Conservation (phyloP, 2,113 vertebrate genomes). For the Leptodactylus fuscus region DNA sequence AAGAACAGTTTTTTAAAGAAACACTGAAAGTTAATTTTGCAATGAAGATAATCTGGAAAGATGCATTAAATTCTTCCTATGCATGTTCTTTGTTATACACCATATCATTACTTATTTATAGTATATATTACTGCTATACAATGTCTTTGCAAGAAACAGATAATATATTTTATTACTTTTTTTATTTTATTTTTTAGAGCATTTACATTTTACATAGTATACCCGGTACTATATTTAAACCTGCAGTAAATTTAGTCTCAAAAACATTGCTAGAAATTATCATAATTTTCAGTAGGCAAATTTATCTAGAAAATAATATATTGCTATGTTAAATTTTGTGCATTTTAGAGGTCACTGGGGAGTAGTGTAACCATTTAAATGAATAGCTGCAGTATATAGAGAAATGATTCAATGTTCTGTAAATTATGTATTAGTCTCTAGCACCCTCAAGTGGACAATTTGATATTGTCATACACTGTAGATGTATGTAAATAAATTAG, state of each 20-base stretch:
- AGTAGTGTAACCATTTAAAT: not conserved
- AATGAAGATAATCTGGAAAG: not conserved
- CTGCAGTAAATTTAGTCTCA: not conserved
- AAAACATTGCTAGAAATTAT: not conserved
- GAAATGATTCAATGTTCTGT: not conserved
- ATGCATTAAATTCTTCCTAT: not conserved
- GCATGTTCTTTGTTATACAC: not conserved
- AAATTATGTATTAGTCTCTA: slow-evolving; percentile 15
- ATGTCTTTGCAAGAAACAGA: not conserved
- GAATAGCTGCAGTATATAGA: not conserved
- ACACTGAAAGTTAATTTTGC: not conserved
- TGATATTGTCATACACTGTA: not conserved
- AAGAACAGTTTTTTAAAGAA: not conserved
- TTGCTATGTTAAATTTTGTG: not conserved
- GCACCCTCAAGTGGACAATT: slow-evolving; percentile 9
- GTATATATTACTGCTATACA: not conserved
- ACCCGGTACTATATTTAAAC: not conserved
- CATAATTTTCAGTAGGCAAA: not conserved
- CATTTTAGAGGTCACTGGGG: not conserved
- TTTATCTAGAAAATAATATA: not conserved
- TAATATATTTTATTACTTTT: not conserved
- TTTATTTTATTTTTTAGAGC: not conserved
- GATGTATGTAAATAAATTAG: not conserved
- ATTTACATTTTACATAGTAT: not conserved
- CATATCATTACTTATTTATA: not conserved